phyloP scores from a whole-genome alignment of 2,888 invertebrate species.

The Mythimna loreyi region DNA sequence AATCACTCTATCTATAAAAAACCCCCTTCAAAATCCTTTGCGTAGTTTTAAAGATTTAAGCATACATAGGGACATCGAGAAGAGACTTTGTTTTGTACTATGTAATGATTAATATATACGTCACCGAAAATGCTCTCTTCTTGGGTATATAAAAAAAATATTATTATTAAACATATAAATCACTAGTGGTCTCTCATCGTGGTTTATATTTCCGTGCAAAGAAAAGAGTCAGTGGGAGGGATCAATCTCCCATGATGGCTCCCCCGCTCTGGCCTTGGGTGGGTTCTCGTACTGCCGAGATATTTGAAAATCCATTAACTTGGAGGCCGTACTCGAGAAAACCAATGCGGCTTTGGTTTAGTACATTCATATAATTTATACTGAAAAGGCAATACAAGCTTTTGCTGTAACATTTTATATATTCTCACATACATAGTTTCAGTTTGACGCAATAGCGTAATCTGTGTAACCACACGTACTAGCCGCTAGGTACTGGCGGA shows the following conservation, averaged over 20 bases:
- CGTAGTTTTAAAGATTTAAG: too few species aligned
- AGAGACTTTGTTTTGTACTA: too few species aligned
- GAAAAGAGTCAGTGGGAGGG: constrained; percentile 29
- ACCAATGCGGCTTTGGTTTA: constrained; percentile 14
- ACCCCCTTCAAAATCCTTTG: too few species aligned
- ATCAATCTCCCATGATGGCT: constrained; percentile 25
- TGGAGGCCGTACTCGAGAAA: constrained; percentile 19
- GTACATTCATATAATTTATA: constrained; percentile 15
- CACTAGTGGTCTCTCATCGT: neutral
- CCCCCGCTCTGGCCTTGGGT: constrained; percentile 39
- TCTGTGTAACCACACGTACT: constrained; percentile 25
- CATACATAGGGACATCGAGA: too few species aligned
- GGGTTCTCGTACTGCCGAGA: constrained; percentile 28
- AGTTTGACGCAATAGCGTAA: constrained; percentile 51
- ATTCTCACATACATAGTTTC: constrained; percentile 18
- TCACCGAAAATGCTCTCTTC: too few species aligned
- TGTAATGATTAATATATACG: too few species aligned
- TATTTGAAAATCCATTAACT: constrained; percentile 48
- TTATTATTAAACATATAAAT: constrained; percentile 25
- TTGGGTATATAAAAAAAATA: neutral
- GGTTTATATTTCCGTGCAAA: constrained; percentile 16
- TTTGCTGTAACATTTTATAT: constrained; percentile 15
- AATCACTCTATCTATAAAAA: too few species aligned
- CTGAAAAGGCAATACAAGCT: constrained; percentile 16
- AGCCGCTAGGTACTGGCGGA: constrained; percentile 25